Evolutionary conservation across 2,113 vertebrate species (phyloP).

Genomic region (Hydrolagus affinis): DNA sequence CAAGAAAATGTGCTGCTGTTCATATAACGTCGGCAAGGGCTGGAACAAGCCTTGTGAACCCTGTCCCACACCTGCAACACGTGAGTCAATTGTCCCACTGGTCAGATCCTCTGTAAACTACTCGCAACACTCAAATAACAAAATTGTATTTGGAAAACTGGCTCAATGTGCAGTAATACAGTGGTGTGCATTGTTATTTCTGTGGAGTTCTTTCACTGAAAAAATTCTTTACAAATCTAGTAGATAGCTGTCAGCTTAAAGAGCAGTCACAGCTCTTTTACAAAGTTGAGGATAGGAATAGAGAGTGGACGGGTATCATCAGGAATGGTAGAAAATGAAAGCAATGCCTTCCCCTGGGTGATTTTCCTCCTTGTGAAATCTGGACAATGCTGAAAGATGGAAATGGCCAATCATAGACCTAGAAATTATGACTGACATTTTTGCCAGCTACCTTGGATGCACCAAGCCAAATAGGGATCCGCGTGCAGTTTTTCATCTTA

Average conservation of each 20-base stretch:
- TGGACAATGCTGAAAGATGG: neutral
- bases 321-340: neutral
- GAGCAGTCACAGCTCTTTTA: too few species aligned
- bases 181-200: neutral
- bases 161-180: neutral
- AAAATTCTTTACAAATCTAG: neutral
- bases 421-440: neutral
- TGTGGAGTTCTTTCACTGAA: neutral
- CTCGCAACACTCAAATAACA: neutral
- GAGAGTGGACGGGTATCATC: neutral
- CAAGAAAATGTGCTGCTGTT: constrained; percentile 35
- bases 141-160: neutral
- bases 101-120: neutral
- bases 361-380: neutral
- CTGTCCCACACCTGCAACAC: constrained; percentile 31
- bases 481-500: too few species aligned
- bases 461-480: neutral
- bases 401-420: neutral
- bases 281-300: neutral
- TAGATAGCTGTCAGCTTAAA: neutral
- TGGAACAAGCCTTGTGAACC: constrained; percentile 34
- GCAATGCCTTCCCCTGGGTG: neutral
- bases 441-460: neutral
- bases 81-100: neutral
- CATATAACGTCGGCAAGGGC: constrained; percentile 33